Percentiles rank a stretch among this genome's conserved stretches.
Evolutionary conservation across 1,140 invertebrate genomes (phyloP).

Genomic region (Ruditapes philippinarum): DNA sequence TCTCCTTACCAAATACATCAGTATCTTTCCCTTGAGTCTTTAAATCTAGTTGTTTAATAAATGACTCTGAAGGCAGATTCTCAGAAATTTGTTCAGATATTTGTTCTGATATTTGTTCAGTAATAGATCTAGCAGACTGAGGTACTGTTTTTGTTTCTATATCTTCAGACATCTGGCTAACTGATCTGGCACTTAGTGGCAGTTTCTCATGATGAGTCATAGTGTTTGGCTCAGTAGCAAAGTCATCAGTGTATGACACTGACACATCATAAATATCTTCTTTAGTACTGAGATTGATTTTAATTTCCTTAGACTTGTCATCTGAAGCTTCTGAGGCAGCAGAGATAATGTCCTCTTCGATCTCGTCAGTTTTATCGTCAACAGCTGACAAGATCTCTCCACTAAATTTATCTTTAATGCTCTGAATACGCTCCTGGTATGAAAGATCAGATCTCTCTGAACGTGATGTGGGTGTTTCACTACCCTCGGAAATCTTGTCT

Average conservation of each 20-base stretch:
- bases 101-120: slow-evolving; percentile 72
- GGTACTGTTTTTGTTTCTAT: slow-evolving; percentile 35
- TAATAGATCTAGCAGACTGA: slow-evolving; percentile 54
- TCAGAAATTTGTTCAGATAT: no score
- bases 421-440: slow-evolving; percentile 49
- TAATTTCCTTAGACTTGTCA: slow-evolving; percentile 55
- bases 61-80: slow-evolving; percentile 53
- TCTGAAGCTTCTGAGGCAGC: slow-evolving; percentile 50
- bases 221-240: slow-evolving; percentile 62
- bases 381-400: slow-evolving; percentile 53
- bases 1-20: background rate
- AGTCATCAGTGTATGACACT: slow-evolving; percentile 75
- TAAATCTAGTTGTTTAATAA: slow-evolving; percentile 56
- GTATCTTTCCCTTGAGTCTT: slow-evolving; percentile 14
- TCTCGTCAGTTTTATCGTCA: slow-evolving; percentile 74
- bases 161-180: slow-evolving; percentile 42
- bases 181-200: slow-evolving; percentile 67
- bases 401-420: slow-evolving; percentile 34
- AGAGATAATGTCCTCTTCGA: slow-evolving; percentile 71
- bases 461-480: slow-evolving; percentile 75
- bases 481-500: slow-evolving; percentile 82
- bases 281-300: slow-evolving; percentile 34
- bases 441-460: slow-evolving; percentile 55
- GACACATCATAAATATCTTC: slow-evolving; percentile 58
- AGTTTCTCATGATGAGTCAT: slow-evolving; percentile 64